Percentiles rank a stretch among this genome's conserved stretches.
Conservation (phyloP, 2,888 invertebrate genomes). For the Alloscopus bannaensis region DNA sequence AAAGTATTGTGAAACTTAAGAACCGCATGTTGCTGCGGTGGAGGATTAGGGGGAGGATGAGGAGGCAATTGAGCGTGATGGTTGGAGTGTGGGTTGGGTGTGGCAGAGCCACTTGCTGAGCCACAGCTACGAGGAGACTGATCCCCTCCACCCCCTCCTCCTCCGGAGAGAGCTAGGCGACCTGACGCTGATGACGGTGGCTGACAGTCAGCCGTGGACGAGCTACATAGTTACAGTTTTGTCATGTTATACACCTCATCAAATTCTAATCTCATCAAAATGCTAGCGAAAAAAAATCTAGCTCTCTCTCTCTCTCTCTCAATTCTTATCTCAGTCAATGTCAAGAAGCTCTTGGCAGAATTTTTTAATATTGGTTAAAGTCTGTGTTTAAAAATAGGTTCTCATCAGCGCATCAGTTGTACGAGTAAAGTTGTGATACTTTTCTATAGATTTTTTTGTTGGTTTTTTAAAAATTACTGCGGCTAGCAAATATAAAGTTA, state of each 20-base stretch:
- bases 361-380: background rate
- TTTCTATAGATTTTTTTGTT: background rate
- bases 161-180: constrained; percentile 44
- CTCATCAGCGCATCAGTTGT: too few species aligned
- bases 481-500: constrained; percentile 28
- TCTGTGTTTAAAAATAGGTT: background rate
- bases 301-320: background rate
- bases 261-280: too few species aligned
- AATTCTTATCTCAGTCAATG: background rate
- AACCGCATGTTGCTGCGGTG: constrained; percentile 83
- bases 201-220: constrained; percentile 57
- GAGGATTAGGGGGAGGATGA: constrained; percentile 69
- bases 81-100: constrained; percentile 58
- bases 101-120: constrained; percentile 66
- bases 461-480: constrained; percentile 14
- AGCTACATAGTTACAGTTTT: constrained; percentile 33
- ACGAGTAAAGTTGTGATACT: too few species aligned
- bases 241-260: too few species aligned
- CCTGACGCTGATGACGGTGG: constrained; percentile 48
- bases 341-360: background rate
- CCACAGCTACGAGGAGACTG: constrained; percentile 69
- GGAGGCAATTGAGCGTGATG: background rate
- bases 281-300: background rate
- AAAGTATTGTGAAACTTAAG: constrained; percentile 95
- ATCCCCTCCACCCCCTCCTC: constrained; percentile 58